Evolutionary conservation across 2,113 vertebrate genomes (phyloP), one percentile per base, ranked within the genome.

Genomic region (Chascanopsetta lugubris): DNA sequence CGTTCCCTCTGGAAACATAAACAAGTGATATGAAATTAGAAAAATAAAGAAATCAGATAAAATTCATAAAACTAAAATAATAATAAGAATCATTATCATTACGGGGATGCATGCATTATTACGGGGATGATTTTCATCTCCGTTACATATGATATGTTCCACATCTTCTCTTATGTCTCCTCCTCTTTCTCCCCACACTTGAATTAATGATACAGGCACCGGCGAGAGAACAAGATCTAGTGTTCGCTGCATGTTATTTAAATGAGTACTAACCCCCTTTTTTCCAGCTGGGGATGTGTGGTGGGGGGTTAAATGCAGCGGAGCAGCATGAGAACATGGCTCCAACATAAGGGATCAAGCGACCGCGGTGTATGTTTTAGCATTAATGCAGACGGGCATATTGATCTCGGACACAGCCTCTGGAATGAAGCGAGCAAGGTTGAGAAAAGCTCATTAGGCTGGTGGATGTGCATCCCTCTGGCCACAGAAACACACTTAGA

Each of bases 371-470:
- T 75, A 75, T 69, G 70, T 86, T 80, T 88, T 83, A 15, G 22
- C 69, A 90, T 89, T 87, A 90, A 85, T 87, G 83, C 71, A 71
- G 62, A 62, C 56, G 55, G 77, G 43, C 59, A 42, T 87, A 87
- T 88, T 77, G 81, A 90, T 90, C 69, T 65, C 22, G 42, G 75
- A 78, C 79, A 47, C 80, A 18, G 65, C 54, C 69, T 75, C 57
- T 74, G 80, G 85, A 86, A 79, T 82, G 70, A 72, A 83, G 84
- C 79, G 66, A 70, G 72, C 1, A 46, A 75, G 55, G 77, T 53
- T 18, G 32, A 77, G 56, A 68, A 79, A 82, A 69, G 77, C 77
- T 88, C 85, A 85, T 91, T 91, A 89, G 79, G 65, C 79, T 50
- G n/a, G n/a, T n/a, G n/a, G n/a, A 22, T 22, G 51, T 13, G 36